Evolutionary conservation across 2,797 vertebrate genomes (phyloP).

Genomic region (Tokudaia muenninki): DNA sequence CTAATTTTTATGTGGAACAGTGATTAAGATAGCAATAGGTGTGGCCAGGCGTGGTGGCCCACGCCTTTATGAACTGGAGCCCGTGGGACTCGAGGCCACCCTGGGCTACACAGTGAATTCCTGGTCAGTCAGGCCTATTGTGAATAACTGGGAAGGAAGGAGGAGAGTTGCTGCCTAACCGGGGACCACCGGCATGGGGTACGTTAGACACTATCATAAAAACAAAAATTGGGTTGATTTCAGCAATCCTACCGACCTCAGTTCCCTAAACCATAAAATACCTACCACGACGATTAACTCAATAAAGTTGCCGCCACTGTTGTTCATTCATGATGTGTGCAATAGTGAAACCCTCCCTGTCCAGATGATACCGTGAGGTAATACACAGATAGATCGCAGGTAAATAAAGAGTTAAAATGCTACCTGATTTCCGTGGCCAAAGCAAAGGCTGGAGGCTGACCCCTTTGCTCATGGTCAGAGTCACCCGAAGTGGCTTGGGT

Average conservation of each 20-base stretch:
- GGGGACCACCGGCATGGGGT: background rate
- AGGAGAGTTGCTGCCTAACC: no score
- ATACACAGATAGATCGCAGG: background rate
- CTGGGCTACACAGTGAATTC: background rate
- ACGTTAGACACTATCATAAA: background rate
- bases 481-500: background rate
- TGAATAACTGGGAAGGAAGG: background rate
- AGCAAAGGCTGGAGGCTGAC: background rate
- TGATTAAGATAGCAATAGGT: background rate
- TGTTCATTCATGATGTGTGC: background rate
- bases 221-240: background rate
- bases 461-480: background rate
- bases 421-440: background rate
- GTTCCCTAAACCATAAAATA: background rate
- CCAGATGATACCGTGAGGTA: background rate
- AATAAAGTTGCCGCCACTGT: background rate
- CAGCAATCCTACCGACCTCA: background rate
- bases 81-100: background rate
- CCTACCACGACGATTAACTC: background rate
- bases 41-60: background rate
- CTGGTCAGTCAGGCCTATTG: background rate
- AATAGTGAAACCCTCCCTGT: background rate
- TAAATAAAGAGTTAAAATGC: background rate
- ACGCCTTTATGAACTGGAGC: background rate
- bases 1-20: background rate